Base-by-base conservation (phyloP, 2,797 vertebrate genomes). In the Enteromius viviparus region DNA sequence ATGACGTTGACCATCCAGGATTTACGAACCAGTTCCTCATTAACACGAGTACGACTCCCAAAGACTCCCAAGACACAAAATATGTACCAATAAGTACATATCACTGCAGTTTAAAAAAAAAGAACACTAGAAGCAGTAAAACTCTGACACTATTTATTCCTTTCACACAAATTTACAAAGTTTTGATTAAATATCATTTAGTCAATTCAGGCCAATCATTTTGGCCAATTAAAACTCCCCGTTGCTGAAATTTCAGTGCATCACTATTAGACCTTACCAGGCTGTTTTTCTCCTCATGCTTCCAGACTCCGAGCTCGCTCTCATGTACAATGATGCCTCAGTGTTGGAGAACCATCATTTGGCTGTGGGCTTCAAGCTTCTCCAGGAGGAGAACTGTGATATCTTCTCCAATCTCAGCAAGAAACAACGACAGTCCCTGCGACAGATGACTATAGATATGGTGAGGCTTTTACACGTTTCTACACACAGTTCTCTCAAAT, bases 11-110 rank as follows among this genome's bases (percentile, higher is more conserved):
- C 87, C 97, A 98, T 77, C 97, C 97, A 0, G 97, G 97, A 1
- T 96, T 98, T 71, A 96, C 96, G 87, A 99, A 98, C 91, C 97
- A 98, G 92, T 99, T 98, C 87, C 95, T 98, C 87, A 97, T 99
- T 88, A 98, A 98, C 92, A 98, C 97, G 87, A 97, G 97, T 99
- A 93, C 87, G 96, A 85, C 45, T 29, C 32, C 49, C 15, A 12
- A 19, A 81, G 26, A 26, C 26, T 26, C 26, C 26, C 2, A 1
- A 42, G 40, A 42, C 40, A 42, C 40, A 42, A 42, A 42, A 42
- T 42, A 42, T 42, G 40, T 42, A 42, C 40, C 40, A 42, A 10
- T 42, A 42, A 42, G 40, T 42, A 11, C 40, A 42, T 42, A 42
- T 42, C 10, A 11, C 40, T 42, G 40, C 40, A 10, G 40, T 42